Base-by-base conservation (phyloP, 2,888 invertebrate genomes). In the Invenusta paracnida region DNA sequence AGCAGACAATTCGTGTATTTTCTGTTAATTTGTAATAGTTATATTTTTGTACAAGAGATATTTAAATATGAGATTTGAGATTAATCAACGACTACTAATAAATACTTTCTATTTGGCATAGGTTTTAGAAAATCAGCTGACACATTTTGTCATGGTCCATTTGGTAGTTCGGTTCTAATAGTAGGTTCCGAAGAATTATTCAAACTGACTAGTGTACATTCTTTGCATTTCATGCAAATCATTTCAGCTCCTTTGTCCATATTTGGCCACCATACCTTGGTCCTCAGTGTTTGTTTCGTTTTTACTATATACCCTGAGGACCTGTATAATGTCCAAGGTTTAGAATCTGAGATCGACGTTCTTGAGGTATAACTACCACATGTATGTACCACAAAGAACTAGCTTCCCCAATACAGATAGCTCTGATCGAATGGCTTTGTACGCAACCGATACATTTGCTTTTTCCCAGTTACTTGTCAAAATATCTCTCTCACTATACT, bases 231-330 rank as follows among this genome's bases (percentile, higher is more conserved):
- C 86, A 84, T 88, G 30, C 86, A 86, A 29, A 30, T 30, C n/a
- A 31, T 73, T 82, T 88, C 87, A 11, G 85, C 87, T 11, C 86
- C 85, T 25, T 81, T 81, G 85, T 88, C 88, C 25, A 89, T 88
- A 11, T 87, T 86, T 1, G 89, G 88, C 88, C 88, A 88, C 88
- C 88, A 89, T 83, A 88, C 88, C 84, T 88, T 88, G 0, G 86
- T 28, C 29, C 88, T 28, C n/a, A 88, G 25, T 25, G 86, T 67
- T 29, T 88, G 85, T 81, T 88, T 87, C 83, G 66, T 84, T 66
- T 28, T 81, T 30, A 28, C 66, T 29, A 87, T n/a, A n/a, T 48
- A 48, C 48, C 48, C 48, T 48, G 48, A 48, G 5, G 48, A 48
- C 48, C 86, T 67, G 88, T 88, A 85, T n/a, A n/a, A n/a, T 88